Conservation (phyloP, 2,113 vertebrate species). For the Mormoops blainvillei region DNA sequence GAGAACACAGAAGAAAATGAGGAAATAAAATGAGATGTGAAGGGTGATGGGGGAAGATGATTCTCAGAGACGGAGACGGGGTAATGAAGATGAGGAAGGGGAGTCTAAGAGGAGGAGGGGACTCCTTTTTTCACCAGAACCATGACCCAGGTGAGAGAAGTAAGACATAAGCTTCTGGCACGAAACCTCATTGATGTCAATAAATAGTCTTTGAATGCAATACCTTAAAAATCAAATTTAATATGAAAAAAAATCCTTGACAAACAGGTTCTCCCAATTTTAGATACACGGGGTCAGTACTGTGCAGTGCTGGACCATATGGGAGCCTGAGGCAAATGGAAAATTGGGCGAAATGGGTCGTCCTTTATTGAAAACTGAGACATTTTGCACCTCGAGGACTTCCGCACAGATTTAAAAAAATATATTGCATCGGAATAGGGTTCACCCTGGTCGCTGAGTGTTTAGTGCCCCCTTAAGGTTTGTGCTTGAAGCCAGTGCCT, state of each 20-base stretch:
- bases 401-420: neutral
- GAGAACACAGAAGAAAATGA: neutral
- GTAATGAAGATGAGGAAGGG: neutral
- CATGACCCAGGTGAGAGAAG: neutral
- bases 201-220: neutral
- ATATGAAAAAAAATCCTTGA: neutral
- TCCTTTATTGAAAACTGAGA: neutral
- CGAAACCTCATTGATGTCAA: neutral
- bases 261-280: neutral
- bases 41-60: neutral
- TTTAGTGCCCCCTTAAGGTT: neutral
- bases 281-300: neutral
- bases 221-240: neutral
- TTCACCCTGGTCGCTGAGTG: neutral
- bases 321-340: neutral
- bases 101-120: neutral
- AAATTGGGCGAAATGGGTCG: neutral
- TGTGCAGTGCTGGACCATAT: accelerated
- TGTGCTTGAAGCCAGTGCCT: neutral
- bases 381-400: neutral
- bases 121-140: neutral
- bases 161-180: neutral
- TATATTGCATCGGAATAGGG: neutral
- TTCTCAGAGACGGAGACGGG: neutral
- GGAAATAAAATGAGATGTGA: no score